Evolutionary conservation across 2,797 vertebrate genomes (phyloP).

Genomic region (Phylloscopus collybita): DNA sequence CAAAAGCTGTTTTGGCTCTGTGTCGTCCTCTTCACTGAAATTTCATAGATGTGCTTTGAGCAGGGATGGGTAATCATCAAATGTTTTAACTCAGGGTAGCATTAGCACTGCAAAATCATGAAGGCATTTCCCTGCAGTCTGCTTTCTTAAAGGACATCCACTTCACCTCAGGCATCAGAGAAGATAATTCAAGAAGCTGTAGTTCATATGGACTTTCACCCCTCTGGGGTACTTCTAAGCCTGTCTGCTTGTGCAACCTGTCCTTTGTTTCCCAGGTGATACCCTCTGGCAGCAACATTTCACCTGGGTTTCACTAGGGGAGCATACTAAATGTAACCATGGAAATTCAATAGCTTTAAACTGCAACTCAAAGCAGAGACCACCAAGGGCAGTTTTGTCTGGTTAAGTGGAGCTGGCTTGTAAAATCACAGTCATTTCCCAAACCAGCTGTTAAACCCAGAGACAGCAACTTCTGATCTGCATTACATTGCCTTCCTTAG

Average conservation of each 20-base stretch:
- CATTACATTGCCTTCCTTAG: background rate
- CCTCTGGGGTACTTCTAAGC: background rate
- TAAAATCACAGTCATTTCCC: constrained; percentile 31
- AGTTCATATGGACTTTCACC: background rate
- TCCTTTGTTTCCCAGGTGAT: background rate
- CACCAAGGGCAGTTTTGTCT: background rate
- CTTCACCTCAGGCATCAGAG: background rate
- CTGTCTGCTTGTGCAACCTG: background rate
- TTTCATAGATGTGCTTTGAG: background rate
- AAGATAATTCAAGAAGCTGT: background rate
- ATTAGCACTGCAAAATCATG: background rate
- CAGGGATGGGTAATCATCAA: background rate
- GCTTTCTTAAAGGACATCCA: background rate
- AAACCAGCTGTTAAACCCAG: background rate
- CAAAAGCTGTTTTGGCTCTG: background rate
- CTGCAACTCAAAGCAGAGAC: background rate
- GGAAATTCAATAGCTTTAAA: constrained; percentile 13
- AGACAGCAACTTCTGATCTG: background rate
- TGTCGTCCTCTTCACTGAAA: background rate
- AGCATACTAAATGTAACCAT: background rate
- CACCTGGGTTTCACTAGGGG: background rate
- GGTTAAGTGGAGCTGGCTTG: background rate
- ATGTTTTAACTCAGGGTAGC: background rate
- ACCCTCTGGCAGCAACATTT: background rate
- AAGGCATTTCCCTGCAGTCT: background rate